phyloP scores from a whole-genome alignment of 1,140 invertebrate species.

The Teleogryllus occipitalis region DNA sequence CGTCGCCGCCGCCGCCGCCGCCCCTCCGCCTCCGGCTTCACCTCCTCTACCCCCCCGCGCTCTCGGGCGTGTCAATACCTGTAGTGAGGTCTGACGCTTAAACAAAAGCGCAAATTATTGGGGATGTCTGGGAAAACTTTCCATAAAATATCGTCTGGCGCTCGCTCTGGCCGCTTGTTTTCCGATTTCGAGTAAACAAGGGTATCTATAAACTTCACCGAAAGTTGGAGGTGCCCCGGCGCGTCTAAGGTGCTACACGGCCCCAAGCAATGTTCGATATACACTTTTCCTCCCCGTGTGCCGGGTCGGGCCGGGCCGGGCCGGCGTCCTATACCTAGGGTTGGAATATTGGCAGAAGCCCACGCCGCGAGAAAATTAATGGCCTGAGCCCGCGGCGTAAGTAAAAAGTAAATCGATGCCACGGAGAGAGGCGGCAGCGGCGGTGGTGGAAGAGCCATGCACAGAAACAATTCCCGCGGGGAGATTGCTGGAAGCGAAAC shows the following conservation, averaged over 20 bases:
- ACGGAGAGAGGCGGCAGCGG: background rate
- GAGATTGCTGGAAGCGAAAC: no score
- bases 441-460: no score
- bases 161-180: background rate
- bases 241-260: background rate
- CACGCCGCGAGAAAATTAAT: background rate
- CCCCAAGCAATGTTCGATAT: background rate
- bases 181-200: background rate
- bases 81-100: background rate
- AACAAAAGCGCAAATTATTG: constrained; percentile 1
- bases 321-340: background rate
- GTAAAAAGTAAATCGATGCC: constrained; percentile 4
- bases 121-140: background rate
- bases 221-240: background rate
- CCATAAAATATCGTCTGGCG: background rate
- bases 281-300: background rate
- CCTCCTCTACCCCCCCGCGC: no score
- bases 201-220: background rate
- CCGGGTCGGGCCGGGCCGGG: no score
- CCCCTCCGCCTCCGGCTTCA: no score
- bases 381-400: background rate
- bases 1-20: no score
- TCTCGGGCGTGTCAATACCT: background rate
- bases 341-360: background rate
- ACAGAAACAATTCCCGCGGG: no score